Conservation (phyloP, 1,140 invertebrate genomes). For the Rhynchophorus ferrugineus region DNA sequence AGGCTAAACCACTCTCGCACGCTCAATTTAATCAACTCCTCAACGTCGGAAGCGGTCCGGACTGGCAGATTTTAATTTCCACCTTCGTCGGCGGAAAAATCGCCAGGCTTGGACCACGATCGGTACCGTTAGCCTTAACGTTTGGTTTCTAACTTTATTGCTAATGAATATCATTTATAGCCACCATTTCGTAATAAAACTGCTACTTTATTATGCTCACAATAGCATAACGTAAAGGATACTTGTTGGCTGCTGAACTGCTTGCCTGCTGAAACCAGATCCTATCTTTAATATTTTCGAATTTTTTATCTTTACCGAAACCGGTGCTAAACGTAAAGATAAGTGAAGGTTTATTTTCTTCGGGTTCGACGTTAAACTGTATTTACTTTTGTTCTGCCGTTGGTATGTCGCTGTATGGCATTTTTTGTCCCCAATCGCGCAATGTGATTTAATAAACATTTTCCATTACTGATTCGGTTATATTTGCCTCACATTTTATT, state of each 20-base stretch:
- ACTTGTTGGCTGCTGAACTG: neutral
- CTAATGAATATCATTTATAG: slow-evolving; percentile 18
- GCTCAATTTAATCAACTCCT: neutral
- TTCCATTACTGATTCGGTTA: too few relatives aligned
- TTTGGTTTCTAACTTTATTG: slow-evolving; percentile 9
- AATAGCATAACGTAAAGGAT: slow-evolving; percentile 10
- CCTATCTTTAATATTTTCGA: slow-evolving; percentile 5
- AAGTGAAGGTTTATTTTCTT: neutral
- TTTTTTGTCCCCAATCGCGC: too few relatives aligned
- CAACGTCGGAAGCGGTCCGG: neutral
- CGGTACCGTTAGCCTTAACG: neutral
- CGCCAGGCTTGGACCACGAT: neutral
- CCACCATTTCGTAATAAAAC: slow-evolving; percentile 10
- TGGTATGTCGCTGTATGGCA: neutral
- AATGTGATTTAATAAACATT: too few relatives aligned
- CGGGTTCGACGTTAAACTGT: neutral
- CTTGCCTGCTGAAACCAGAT: slow-evolving; percentile 8
- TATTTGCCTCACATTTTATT: too few relatives aligned
- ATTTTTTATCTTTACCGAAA: neutral
- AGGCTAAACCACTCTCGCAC: neutral
- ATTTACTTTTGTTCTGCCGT: neutral
- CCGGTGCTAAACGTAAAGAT: neutral
- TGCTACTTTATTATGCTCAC: slow-evolving; percentile 12
- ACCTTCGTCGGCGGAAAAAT: neutral
- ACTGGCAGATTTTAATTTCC: neutral